phyloP scores from a whole-genome alignment of 2,888 invertebrate genomes.

The Nephrotoma appendiculata region DNA sequence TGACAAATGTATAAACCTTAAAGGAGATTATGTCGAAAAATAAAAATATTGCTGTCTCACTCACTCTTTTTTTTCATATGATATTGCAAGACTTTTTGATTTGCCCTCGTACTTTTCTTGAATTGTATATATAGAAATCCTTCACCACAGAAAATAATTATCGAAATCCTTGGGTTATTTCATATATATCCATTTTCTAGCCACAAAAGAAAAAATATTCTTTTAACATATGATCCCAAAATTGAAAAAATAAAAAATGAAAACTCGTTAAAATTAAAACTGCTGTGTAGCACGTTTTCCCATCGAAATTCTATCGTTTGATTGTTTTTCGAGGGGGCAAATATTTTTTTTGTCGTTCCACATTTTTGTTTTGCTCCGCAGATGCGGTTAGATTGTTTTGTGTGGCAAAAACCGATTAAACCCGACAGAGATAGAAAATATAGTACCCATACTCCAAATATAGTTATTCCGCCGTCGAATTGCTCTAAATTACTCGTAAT shows the following conservation, averaged over 20 bases:
- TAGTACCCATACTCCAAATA: not conserved
- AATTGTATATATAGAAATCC: not conserved
- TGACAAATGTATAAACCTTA: too few relatives aligned
- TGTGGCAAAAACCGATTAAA: not conserved
- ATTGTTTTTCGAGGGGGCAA: not conserved
- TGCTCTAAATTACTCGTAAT: not conserved
- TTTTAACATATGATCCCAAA: not conserved
- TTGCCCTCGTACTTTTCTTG: too few relatives aligned
- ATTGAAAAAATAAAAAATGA: not conserved
- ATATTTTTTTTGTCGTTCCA: not conserved
- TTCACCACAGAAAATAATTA: not conserved
- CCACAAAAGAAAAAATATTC: not conserved
- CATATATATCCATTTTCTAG: not conserved
- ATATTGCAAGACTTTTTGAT: too few relatives aligned
- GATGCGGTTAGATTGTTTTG: not conserved
- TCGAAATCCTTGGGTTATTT: not conserved
- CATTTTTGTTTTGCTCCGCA: not conserved
- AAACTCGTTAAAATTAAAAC: not conserved
- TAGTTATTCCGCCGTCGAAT: not conserved
- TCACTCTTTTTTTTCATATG: too few relatives aligned
- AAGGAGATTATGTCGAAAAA: too few relatives aligned
- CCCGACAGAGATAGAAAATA: not conserved
- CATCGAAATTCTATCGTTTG: not conserved
- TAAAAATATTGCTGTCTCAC: too few relatives aligned
- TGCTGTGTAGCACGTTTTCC: not conserved